Evolutionary conservation across 2,113 vertebrate species (phyloP).

Genomic region (sheep (Ovis aries)): DNA sequence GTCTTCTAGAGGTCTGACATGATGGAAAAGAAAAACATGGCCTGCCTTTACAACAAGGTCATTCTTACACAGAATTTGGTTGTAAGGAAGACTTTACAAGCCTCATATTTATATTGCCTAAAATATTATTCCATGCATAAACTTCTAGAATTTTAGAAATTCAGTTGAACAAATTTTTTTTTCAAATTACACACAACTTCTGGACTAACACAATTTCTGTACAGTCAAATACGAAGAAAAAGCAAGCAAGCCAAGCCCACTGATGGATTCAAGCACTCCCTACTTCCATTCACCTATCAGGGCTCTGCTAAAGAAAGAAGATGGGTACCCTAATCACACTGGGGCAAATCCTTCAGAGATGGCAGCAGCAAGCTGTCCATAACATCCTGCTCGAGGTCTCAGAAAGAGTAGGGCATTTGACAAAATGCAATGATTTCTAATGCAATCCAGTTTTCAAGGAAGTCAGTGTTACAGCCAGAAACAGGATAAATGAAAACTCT

Average conservation of each 20-base stretch:
- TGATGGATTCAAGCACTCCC: not conserved
- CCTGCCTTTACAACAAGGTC: conserved; percentile 43
- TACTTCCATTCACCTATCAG: not conserved
- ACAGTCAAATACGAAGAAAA: not conserved
- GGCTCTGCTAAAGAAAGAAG: not conserved
- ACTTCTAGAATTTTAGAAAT: conserved; percentile 6
- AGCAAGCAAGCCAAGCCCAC: not conserved
- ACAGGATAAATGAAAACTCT: not conserved
- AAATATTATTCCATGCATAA: not conserved
- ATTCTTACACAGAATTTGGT: not conserved
- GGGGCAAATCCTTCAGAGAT: not conserved
- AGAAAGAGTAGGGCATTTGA: not conserved
- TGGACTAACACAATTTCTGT: not conserved
- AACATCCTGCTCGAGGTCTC: not conserved
- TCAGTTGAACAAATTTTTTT: not conserved
- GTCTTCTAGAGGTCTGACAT: conserved; percentile 50
- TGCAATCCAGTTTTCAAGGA: not conserved
- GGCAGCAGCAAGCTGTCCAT: not conserved
- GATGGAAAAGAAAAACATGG: not conserved
- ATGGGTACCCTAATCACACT: not conserved
- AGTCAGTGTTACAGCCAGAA: not conserved
- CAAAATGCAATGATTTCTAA: conserved; percentile 23
- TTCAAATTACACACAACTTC: not conserved
- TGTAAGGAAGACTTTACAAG: not conserved
- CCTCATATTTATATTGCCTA: not conserved